These are phyloP conservation scores for Drosophila persimilis DNA, from an alignment of 1,140 invertebrate genomes.

Conservation along the genomic window DNA sequence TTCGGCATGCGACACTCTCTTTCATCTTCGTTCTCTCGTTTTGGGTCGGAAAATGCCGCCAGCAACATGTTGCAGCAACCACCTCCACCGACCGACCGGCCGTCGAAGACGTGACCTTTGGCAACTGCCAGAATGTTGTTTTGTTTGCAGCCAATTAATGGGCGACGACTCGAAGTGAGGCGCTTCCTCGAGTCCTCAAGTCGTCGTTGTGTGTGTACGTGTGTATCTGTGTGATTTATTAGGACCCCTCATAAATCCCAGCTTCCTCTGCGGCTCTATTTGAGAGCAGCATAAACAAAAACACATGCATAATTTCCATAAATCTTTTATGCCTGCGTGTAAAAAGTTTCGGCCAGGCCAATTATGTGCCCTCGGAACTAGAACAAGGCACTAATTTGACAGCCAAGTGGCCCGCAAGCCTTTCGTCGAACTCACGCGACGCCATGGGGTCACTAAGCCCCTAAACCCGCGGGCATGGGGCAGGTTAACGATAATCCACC, in stretches of 20 bases:
- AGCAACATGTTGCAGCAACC: constrained; percentile 20
- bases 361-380: constrained; percentile 53
- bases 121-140: constrained; percentile 63
- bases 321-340: constrained; percentile 74
- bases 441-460: constrained; percentile 40
- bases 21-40: constrained; percentile 8
- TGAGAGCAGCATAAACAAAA: constrained; percentile 54
- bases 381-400: constrained; percentile 77
- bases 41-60: constrained; percentile 1
- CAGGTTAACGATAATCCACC: background rate
- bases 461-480: too few relatives aligned
- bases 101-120: constrained; percentile 64
- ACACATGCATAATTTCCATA: constrained; percentile 79
- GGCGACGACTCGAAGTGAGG: constrained; percentile 29
- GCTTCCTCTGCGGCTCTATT: constrained; percentile 1
- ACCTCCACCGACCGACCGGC: constrained; percentile 8
- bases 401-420: constrained; percentile 60
- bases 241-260: constrained; percentile 64
- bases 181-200: constrained; percentile 2
- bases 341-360: constrained; percentile 65
- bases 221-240: constrained; percentile 64
- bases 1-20: constrained; percentile 3
- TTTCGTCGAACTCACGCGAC: background rate
- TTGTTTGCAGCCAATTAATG: constrained; percentile 71
- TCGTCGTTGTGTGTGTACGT: background rate